Evolutionary conservation across 2,113 vertebrate species (phyloP).

Genomic region (Ailuropoda melanoleuca): DNA sequence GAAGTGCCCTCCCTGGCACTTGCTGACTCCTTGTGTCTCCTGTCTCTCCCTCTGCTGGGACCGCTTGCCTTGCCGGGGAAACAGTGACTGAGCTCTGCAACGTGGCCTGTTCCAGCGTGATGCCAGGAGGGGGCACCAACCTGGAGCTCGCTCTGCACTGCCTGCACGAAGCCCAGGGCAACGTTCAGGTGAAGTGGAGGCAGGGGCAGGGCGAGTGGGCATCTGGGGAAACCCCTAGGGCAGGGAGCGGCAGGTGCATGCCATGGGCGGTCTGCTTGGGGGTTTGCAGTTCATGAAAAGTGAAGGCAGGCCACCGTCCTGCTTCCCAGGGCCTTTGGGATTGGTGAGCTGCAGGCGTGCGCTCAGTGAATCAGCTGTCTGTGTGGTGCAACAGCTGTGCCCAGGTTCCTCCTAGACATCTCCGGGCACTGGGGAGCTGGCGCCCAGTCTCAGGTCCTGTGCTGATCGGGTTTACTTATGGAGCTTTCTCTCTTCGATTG

Average conservation of each 20-base stretch:
- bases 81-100: slow-evolving; percentile 84
- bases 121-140: slow-evolving; percentile 87
- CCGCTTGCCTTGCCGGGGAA: background rate
- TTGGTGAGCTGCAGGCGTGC: fast-evolving
- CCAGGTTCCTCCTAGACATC: fast-evolving
- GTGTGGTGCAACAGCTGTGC: no score
- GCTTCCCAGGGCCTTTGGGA: background rate
- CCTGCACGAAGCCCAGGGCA: slow-evolving; percentile 84
- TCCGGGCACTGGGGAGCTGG: no score
- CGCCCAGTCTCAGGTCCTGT: background rate
- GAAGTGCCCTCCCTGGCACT: background rate
- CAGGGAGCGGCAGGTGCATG: fast-evolving
- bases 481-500: background rate
- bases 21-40: slow-evolving; percentile 14
- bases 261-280: fast-evolving
- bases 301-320: fast-evolving
- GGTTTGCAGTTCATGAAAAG: background rate
- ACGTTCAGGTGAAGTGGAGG: slow-evolving; percentile 79
- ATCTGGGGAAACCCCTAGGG: background rate
- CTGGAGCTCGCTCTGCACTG: slow-evolving; percentile 86
- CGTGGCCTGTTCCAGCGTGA: slow-evolving; percentile 85
- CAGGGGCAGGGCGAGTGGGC: fast-evolving
- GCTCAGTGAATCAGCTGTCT: background rate
- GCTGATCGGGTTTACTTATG: background rate
- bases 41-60: background rate